These are phyloP conservation scores for Lasioglossum marginatum DNA, from an alignment of 2,888 invertebrate species.

Conservation along the genomic window DNA sequence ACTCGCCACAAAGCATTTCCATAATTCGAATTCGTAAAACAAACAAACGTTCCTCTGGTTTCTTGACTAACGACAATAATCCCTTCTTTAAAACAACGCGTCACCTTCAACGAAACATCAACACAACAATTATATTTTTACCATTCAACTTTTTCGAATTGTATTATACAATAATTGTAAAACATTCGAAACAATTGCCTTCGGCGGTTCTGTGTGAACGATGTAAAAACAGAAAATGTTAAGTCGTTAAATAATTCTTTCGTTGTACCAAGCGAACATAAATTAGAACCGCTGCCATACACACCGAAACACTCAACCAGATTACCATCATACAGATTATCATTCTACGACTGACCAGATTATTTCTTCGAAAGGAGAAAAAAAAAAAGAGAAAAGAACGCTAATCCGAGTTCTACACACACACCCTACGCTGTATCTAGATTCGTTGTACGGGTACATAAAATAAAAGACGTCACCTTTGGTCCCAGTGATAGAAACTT, in stretches of 20 bases:
- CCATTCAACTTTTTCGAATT: not conserved
- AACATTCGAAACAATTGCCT: conserved; percentile 12
- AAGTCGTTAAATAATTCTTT: conserved; percentile 20
- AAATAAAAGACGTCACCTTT: conserved; percentile 81
- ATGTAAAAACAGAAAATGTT: conserved; percentile 8
- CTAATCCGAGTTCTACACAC: conserved; percentile 42
- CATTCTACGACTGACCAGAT: conserved; percentile 69
- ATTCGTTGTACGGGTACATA: conserved; percentile 75
- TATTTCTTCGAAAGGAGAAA: conserved; percentile 43
- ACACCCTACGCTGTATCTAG: conserved; percentile 56
- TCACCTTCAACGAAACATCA: conserved; percentile 12
- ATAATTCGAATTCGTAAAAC: conserved; percentile 17
- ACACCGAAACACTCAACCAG: conserved; percentile 8
- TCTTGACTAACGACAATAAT: conserved; percentile 33
- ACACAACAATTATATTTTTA: conserved; percentile 21
- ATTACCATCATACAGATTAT: conserved; percentile 8
- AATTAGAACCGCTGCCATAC: conserved; percentile 15
- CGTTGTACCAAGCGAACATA: conserved; percentile 27
- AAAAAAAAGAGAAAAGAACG: conserved; percentile 12
- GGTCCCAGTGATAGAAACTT: conserved; percentile 82
- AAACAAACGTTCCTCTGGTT: conserved; percentile 19
- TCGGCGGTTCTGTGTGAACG: not conserved
- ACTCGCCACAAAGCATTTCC: conserved; percentile 30
- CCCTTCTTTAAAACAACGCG: conserved; percentile 14
- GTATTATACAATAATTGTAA: conserved; percentile 9